These are phyloP conservation scores for Leucopsar rothschildi DNA, from an alignment of 2,113 vertebrate species.

Conservation along the genomic window DNA sequence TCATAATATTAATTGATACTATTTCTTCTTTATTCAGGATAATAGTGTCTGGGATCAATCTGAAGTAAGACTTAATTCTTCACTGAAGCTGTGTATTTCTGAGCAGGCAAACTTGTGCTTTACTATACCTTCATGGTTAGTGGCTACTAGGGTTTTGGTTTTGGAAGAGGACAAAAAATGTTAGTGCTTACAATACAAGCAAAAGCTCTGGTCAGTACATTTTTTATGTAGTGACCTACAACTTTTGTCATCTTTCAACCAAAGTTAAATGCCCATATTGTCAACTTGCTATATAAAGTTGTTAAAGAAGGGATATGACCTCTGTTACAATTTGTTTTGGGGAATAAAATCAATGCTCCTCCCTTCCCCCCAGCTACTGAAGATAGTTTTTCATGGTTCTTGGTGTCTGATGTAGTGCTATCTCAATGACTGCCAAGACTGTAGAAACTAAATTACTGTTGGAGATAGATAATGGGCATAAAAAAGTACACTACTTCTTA, in stretches of 20 bases:
- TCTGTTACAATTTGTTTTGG: neutral
- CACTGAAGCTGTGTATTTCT: neutral
- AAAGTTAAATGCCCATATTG: neutral
- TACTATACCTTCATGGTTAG: fast-evolving
- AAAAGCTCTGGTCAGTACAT: neutral
- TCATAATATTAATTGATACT: neutral
- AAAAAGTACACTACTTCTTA: neutral
- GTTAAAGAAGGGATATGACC: neutral
- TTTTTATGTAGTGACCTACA: neutral
- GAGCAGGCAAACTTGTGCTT: neutral
- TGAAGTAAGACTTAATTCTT: neutral
- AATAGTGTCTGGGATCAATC: neutral
- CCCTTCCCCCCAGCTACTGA: neutral
- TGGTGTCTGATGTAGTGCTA: neutral
- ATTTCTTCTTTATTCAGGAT: neutral
- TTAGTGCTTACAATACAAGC: neutral
- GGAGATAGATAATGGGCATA: neutral
- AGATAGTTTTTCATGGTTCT: neutral
- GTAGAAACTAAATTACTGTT: neutral
- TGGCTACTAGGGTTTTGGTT: neutral
- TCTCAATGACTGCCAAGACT: neutral
- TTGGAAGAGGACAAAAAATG: neutral
- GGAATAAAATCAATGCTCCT: fast-evolving
- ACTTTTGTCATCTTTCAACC: neutral
- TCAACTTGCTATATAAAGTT: neutral